Base-by-base conservation (phyloP, 2,888 invertebrate genomes). In the Hemistola chrysoprasaria region DNA sequence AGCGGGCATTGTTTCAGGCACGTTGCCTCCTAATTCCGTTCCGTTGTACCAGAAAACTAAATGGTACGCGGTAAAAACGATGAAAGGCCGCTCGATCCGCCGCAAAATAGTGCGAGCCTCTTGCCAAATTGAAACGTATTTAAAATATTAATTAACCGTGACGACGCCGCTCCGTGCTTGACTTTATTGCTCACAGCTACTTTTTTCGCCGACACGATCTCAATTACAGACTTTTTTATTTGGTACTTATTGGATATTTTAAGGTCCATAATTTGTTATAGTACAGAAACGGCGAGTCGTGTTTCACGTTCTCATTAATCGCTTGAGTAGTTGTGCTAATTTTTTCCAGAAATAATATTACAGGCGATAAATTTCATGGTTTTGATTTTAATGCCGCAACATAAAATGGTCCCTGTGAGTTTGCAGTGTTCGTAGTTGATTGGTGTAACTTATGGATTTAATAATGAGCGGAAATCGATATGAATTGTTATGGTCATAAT, bases 241-340 rank as follows among this genome's bases (percentile, higher is more conserved):
- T 63, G 59, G 57, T 59, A 67, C 68, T 81, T 76, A 76, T 75
- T 71, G 66, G 71, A 72, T 78, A 78, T 78, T 80, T 81, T 70
- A 76, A 77, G 73, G 73, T 68, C 67, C 68, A 80, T 78, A 78
- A 78, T 80, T 82, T 78, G 73, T 67, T 71, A 68, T 76, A 75
- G 71, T 75, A 72, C 75, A 65, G 65, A 71, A 75, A 74, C 62
- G 60, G 59, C 65, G 76, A 63, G 67, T 83, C 78, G 74, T 68
- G 76, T 83, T 85, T 83, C 83, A 73, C 77, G 83, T 80, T 84
- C 80, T 79, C 75, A 85, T 87, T 86, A 85, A 76, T 62, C 84
- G 87, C 65, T 84, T 78, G 79, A 85, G 69, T 83, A 78, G 82
- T 71, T 80, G 83, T 70, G 81, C 82, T 81, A 79, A 81, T 82